phyloP scores from a whole-genome alignment of 37 sponge, comb jelly and placozoan species.

The Haliclona indistincta region DNA sequence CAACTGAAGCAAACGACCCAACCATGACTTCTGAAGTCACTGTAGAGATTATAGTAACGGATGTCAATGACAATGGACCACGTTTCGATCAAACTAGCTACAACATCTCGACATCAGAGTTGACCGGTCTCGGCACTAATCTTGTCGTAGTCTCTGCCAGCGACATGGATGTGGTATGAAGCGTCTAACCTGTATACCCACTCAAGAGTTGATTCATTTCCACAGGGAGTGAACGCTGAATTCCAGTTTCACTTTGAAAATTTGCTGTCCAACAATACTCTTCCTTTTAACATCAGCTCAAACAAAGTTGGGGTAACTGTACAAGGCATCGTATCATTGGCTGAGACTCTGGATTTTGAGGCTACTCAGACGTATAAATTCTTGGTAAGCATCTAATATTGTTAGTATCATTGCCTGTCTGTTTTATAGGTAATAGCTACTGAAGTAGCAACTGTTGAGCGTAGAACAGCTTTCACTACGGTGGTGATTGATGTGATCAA shows the following conservation, averaged over 20 bases:
- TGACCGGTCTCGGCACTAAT: background rate
- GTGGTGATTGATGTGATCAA: constrained; percentile 17
- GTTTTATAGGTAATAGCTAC: constrained; percentile 23
- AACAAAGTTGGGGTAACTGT: background rate
- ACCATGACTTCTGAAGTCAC: background rate
- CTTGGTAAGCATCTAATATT: constrained; percentile 7
- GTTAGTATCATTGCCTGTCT: background rate
- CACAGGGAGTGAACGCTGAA: constrained; percentile 36
- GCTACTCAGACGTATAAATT: background rate
- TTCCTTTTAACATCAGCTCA: constrained; percentile 26
- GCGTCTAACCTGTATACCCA: background rate
- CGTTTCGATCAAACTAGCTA: constrained; percentile 33
- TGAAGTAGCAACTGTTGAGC: constrained; percentile 1
- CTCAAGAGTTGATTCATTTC: background rate
- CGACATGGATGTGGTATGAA: constrained; percentile 4
- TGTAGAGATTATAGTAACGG: constrained; percentile 47
- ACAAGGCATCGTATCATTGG: background rate
- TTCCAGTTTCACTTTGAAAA: constrained; percentile 38
- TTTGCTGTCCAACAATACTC: background rate
- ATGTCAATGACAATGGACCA: constrained; percentile 67
- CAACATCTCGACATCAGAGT: constrained; percentile 26
- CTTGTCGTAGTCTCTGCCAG: constrained; percentile 38
- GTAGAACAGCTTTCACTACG: constrained; percentile 7
- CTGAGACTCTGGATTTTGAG: constrained; percentile 27
- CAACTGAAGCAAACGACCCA: constrained; percentile 1